A percentile compares a stretch with the other conserved stretches of the same genome.
Evolutionary conservation across 1,140 invertebrate genomes (phyloP).

Genomic region (Limonius californicus): DNA sequence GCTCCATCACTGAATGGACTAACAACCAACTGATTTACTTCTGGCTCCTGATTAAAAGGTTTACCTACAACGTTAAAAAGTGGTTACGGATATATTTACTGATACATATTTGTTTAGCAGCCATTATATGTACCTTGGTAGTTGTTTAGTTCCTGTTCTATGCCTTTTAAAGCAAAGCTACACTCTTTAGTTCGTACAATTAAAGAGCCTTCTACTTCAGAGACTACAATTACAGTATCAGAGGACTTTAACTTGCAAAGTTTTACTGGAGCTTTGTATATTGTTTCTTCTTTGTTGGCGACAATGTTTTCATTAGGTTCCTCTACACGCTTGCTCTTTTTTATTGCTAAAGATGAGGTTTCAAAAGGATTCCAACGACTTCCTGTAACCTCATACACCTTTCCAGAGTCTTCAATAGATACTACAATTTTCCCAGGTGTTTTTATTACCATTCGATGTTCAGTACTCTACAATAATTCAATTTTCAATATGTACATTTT

Average conservation of each 20-base stretch:
- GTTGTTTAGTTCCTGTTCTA: neutral
- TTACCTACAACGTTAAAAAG: neutral
- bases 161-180: neutral
- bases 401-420: neutral
- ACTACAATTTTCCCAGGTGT: neutral
- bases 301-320: no score
- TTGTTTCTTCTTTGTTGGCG: neutral
- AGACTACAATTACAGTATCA: neutral
- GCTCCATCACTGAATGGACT: neutral
- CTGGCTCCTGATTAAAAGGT: neutral
- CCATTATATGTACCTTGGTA: neutral
- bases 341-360: neutral
- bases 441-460: neutral
- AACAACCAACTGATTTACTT: neutral
- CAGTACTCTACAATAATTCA: no score
- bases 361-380: neutral
- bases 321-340: no score
- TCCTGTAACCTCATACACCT: neutral
- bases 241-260: neutral
- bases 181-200: neutral
- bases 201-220: neutral
- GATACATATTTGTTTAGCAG: neutral
- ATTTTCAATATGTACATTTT: no score
- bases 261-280: neutral
- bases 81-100: neutral